Base-by-base conservation (phyloP, 2,797 vertebrate species). In the Hapalemur alaotrensis region DNA sequence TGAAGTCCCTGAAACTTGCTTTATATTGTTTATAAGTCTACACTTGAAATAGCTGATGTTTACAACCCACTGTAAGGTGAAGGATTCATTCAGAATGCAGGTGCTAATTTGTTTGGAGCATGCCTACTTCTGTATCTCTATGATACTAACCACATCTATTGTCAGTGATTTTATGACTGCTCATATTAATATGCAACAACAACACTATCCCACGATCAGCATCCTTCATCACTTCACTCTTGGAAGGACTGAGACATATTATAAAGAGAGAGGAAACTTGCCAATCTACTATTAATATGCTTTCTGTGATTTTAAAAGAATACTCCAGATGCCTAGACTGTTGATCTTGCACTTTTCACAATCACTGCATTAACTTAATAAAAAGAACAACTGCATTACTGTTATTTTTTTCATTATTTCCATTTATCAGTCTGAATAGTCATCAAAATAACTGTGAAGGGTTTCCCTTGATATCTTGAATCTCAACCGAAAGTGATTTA, bases 361-460 rank as follows among this genome's bases (percentile, higher is more conserved):
- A 97, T 90, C 38, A 94, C 85, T 80, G 82, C 61, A 79, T 96
- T 97, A 97, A 94, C 75, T 75, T 75, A 97, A 93, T 97, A 96
- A 97, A 86, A 94, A 38, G 89, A 98, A 94, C n/a, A 94, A 97
- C 97, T 97, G 79, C 35, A 95, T 95, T 85, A 92, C 15, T 80
- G 0, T 28, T 78, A 63, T 92, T 95, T 97, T 97, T 93, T 43
- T 97, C 92, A 98, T 97, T 96, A 98, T 96, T 98, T 98, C 96
- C 98, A 98, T 84, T 96, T 97, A 98, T 93, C 95, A 96, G 73
- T 83, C 92, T 97, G 91, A 98, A 98, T 97, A 97, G 95, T 65
- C 97, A 97, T 98, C 96, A 98, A 98, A 98, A 97, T 97, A 98
- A 97, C 76, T 96, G 95, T 96, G 95, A 98, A 61, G 32, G 85